Evolutionary conservation across 2,113 vertebrate genomes (phyloP), one percentile per base, ranked within the genome.

Genomic region (Nerophis ophidion): DNA sequence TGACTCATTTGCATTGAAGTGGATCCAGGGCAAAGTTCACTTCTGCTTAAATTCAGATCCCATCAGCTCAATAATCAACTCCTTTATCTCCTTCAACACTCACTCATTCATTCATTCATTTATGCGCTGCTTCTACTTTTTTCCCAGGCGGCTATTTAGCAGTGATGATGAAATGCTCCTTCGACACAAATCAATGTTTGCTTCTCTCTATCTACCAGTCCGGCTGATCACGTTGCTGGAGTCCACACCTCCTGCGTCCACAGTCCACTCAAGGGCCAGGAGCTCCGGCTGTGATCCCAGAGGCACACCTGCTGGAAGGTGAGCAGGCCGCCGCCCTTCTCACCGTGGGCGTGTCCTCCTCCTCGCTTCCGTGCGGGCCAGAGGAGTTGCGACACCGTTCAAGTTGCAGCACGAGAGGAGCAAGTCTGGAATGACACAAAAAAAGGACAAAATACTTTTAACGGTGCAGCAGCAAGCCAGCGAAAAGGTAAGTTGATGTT

Each of bases 331-430:
- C 50, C 12, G 33, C 38, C 35, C 53, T 40, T 12, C n/a, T 17
- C n/a, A 7, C 15, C 51, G 74, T 76, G 72, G 84, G 84, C 56
- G 80, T 72, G 77, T 63, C 10, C 2, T 26, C 16, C 9, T 16
- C 48, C 16, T 17, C 75, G 1, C n/a, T 15, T 19, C 2, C 59
- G n/a, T 63, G 12, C 61, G 72, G 74, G 65, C 55, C 9, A 45
- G 53, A 16, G n/a, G 9, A 55, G 63, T 84, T 77, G 68, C 76
- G 44, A 74, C 63, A 72, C 62, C 57, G 13, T 19, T 7, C 16
- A 63, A 7, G 56, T 63, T 74, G 38, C 33, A 45, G 34, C 48
- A 19, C 8, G 48, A 48, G 46, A n/a, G 51, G 33, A 46, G 17
- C 17, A 26, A n/a, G 19, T 35, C 1, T 16, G 54, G 16, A 8